These are phyloP conservation scores for Channa striata DNA, from an alignment of 2,797 vertebrate species.

Conservation along the genomic window DNA sequence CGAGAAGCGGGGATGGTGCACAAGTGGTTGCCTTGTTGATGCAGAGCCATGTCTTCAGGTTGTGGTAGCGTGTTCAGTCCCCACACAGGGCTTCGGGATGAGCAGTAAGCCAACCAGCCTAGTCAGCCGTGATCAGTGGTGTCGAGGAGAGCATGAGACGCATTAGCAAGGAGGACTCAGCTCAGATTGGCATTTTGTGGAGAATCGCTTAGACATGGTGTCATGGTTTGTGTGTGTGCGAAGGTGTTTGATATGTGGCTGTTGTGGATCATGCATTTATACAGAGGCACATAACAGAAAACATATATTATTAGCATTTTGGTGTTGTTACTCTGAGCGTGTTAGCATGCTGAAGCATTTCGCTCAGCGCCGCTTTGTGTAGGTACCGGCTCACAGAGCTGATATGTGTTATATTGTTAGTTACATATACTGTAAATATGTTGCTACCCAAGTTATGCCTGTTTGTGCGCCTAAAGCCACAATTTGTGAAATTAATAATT, in stretches of 20 bases:
- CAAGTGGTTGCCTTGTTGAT: slow-evolving; percentile 36
- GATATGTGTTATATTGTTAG: neutral
- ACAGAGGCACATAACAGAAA: neutral
- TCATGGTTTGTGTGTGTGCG: slow-evolving; percentile 19
- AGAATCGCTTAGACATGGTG: slow-evolving; percentile 59
- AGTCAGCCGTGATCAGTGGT: slow-evolving; percentile 35
- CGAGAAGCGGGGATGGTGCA: slow-evolving; percentile 35
- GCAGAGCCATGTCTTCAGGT: slow-evolving; percentile 38
- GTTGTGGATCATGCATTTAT: neutral
- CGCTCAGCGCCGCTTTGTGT: neutral
- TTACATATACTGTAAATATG: neutral
- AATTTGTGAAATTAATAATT: slow-evolving; percentile 6
- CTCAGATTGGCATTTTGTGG: slow-evolving; percentile 39
- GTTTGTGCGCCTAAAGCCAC: neutral
- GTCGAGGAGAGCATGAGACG: slow-evolving; percentile 31
- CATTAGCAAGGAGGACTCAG: slow-evolving; percentile 54
- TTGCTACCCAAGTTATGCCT: neutral
- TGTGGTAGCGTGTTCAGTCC: slow-evolving; percentile 35
- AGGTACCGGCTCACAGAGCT: no score
- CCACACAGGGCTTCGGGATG: slow-evolving; percentile 40
- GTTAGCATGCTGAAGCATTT: neutral
- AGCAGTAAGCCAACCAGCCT: slow-evolving; percentile 37
- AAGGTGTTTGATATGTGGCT: slow-evolving; percentile 7
- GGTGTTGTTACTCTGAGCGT: neutral
- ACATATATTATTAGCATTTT: neutral